These are phyloP conservation scores for Caenorhabditis brenneri DNA, from an alignment of 1,140 invertebrate genomes.

Conservation along the genomic window DNA sequence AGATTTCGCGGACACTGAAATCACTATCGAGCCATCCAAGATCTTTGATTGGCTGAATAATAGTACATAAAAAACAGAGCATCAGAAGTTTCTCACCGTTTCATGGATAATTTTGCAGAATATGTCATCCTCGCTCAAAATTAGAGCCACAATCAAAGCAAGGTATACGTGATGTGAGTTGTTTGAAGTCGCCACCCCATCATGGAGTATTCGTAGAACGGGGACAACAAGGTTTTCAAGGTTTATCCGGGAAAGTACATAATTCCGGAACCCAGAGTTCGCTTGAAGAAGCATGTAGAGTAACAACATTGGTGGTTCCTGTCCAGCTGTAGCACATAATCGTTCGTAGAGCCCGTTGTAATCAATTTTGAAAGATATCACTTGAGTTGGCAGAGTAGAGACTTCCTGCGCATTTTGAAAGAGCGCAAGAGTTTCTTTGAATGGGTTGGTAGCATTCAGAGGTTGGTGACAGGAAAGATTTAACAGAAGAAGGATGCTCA, in stretches of 20 bases:
- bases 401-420: conserved; percentile 79
- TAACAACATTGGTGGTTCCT: conserved; percentile 89
- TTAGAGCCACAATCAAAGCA: conserved; percentile 93
- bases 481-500: conserved; percentile 78
- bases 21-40: conserved; percentile 82
- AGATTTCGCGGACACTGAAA: conserved; percentile 71
- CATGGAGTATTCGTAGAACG: conserved; percentile 87
- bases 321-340: conserved; percentile 78
- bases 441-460: conserved; percentile 76
- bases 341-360: conserved; percentile 80
- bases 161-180: conserved; percentile 92
- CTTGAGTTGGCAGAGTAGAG: conserved; percentile 71
- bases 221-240: conserved; percentile 90
- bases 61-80: too few relatives aligned
- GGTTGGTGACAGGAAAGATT: conserved; percentile 90
- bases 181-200: conserved; percentile 55
- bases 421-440: conserved; percentile 82
- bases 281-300: conserved; percentile 91
- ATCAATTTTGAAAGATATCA: conserved; percentile 81
- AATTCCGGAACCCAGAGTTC: conserved; percentile 84
- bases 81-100: too few relatives aligned
- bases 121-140: conserved; percentile 92
- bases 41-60: conserved; percentile 81
- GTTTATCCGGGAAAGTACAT: conserved; percentile 84
- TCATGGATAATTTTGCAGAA: conserved; percentile 93